Base-by-base conservation (phyloP, 2,888 invertebrate species). In the Rugalucina vietnamica region DNA sequence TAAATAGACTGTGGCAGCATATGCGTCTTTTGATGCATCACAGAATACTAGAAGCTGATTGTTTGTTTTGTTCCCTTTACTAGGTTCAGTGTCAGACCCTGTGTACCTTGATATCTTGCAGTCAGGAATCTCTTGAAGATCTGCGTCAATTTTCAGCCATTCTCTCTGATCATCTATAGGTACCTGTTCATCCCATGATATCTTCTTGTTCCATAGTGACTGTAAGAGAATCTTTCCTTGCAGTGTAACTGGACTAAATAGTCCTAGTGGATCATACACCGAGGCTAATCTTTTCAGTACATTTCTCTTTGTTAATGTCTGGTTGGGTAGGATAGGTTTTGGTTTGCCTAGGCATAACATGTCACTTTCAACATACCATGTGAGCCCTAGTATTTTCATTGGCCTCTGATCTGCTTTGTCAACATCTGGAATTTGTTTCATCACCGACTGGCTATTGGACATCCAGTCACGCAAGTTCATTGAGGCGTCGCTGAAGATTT, bases 401-500 rank as follows among this genome's bases (percentile, higher is more conserved):
- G 4, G 5, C 1, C 54, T 39, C 24, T 21, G 21, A 24, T 39
- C 21, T 24, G 60, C 32, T 50, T 74, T 8, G 27, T 73, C 74
- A 32, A 8, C 39, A 1, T 14, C 18, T 24, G 37, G n/a, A 14
- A 72, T 71, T 5, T 50, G 1, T 18, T 36, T 34, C 12, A 57
- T 18, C n/a, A 32, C 34, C 4, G n/a, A 5, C 5, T 18, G 1
- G 32, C 36, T 18, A 57, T 81, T 70, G 18, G 76, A 54, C n/a
- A n/a, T n/a, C n/a, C n/a, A n/a, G 24, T 54, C 69, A 24, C 78
- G 75, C 21, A 82, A 39, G 36, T 65, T 73, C 60, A 82, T 73
- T 21, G 78, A 57, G 8, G 49, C 78, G 10, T 54, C 54, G 27
- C 21, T 36, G 24, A 82, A 70, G 4, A 78, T 43, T 32, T 24